Evolutionary conservation across 1,140 invertebrate species (phyloP).

Genomic region (Paraescarpia echinospica): DNA sequence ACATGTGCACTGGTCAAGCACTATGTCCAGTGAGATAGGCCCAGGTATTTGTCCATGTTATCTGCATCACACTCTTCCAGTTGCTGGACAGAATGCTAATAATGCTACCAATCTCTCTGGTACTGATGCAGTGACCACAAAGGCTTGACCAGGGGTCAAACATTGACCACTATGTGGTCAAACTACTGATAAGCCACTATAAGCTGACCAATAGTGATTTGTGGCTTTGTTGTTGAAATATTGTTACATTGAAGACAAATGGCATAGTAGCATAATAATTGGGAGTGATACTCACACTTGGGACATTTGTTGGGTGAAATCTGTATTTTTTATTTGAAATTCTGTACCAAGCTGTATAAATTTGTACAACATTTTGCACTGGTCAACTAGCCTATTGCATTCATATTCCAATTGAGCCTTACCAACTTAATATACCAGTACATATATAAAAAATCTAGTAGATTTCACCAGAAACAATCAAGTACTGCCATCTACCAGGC

Average conservation of each 20-base stretch:
- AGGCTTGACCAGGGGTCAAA: background rate
- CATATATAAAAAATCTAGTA: too few species aligned
- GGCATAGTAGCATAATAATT: too few species aligned
- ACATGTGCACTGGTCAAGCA: background rate
- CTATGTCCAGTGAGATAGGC: background rate
- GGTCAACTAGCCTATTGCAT: too few species aligned
- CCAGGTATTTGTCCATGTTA: background rate
- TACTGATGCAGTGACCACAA: background rate
- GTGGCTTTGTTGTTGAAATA: background rate
- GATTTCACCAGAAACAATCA: too few species aligned
- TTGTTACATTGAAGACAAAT: background rate
- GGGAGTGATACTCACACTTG: too few species aligned
- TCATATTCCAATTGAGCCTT: too few species aligned
- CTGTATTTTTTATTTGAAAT: too few species aligned
- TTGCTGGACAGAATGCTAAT: background rate
- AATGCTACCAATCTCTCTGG: background rate
- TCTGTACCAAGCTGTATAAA: too few species aligned
- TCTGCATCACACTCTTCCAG: background rate
- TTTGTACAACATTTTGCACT: too few species aligned
- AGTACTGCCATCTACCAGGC: too few species aligned
- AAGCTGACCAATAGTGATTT: background rate
- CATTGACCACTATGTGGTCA: background rate
- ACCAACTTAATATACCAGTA: too few species aligned
- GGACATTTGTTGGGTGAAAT: too few species aligned
- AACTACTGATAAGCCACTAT: background rate